Percentiles rank a stretch among this genome's conserved stretches.
phyloP scores from a whole-genome alignment of 92 coral and sea anemone species.

The Phenganax stokvisi region DNA sequence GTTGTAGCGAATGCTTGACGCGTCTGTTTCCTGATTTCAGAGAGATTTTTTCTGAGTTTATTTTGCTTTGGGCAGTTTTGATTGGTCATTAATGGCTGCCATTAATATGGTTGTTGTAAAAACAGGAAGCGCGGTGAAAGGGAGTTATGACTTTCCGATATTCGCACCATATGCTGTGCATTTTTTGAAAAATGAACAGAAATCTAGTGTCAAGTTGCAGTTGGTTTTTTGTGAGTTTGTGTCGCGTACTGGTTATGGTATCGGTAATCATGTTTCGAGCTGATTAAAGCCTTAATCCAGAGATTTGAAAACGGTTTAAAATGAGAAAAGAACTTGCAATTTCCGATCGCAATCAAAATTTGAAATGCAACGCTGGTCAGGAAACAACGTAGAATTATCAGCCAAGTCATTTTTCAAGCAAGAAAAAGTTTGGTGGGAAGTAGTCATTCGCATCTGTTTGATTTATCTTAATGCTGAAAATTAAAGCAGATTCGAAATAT shows the following conservation, averaged over 20 bases:
- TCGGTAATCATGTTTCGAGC: no score
- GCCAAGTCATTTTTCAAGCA: no score
- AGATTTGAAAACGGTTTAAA: neutral
- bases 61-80: neutral
- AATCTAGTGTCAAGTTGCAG: neutral
- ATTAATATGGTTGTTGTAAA: neutral
- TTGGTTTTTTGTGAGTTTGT: neutral
- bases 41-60: neutral
- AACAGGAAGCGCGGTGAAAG: neutral
- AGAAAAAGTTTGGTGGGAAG: no score
- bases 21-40: neutral
- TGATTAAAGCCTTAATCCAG: neutral
- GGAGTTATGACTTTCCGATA: neutral
- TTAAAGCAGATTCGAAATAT: no score
- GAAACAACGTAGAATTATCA: no score
- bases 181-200: neutral
- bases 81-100: constrained; percentile 4
- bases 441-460: no score
- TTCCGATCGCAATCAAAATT: neutral
- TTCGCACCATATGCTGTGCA: neutral
- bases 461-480: no score
- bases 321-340: neutral
- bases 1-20: neutral
- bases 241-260: neutral
- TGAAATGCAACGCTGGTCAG: neutral